phyloP scores from a whole-genome alignment of 2,888 invertebrate genomes.

The Calliphora vomitoria region DNA sequence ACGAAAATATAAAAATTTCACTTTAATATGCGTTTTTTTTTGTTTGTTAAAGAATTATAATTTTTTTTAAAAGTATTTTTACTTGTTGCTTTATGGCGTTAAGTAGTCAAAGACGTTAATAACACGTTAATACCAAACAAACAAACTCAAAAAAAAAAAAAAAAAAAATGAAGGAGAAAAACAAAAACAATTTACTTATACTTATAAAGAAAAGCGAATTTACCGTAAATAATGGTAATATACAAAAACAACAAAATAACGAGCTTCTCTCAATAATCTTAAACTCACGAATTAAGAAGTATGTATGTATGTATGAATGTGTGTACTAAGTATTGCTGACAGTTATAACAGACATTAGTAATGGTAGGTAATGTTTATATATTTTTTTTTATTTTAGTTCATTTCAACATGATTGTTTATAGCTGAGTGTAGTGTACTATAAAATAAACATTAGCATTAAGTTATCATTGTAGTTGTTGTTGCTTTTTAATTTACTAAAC shows the following conservation, averaged over 20 bases:
- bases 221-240: slow-evolving; percentile 52
- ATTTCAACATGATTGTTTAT: neutral
- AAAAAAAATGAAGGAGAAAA: neutral
- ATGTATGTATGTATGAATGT: too few relatives aligned
- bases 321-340: too few relatives aligned
- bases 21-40: slow-evolving; percentile 58
- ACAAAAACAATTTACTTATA: neutral
- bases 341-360: neutral
- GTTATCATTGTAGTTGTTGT: neutral
- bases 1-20: slow-evolving; percentile 61
- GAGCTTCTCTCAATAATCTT: neutral
- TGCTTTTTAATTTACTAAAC: neutral
- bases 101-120: slow-evolving; percentile 58
- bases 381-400: neutral
- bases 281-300: neutral
- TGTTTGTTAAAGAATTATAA: slow-evolving; percentile 52
- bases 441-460: neutral
- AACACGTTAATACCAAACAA: slow-evolving; percentile 49
- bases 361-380: neutral
- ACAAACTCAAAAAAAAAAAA: neutral
- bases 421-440: neutral
- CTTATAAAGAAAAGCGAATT: slow-evolving; percentile 48
- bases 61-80: slow-evolving; percentile 29
- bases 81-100: slow-evolving; percentile 40
- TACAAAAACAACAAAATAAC: slow-evolving; percentile 6